Base-by-base conservation (phyloP, 1,140 invertebrate species). In the Dendroctonus ponderosae region DNA sequence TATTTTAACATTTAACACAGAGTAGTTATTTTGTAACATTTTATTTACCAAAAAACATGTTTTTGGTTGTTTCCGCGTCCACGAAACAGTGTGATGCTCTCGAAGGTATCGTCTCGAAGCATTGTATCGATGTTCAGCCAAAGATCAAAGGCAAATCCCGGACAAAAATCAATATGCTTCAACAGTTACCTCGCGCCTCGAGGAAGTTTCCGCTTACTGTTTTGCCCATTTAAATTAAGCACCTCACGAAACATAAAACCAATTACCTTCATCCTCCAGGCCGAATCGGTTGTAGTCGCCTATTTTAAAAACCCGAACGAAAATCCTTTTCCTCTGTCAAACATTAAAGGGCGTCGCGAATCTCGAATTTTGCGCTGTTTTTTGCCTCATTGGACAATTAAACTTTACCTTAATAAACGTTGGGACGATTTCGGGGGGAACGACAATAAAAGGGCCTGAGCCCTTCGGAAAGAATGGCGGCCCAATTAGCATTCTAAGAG, bases 401-500 rank as follows among this genome's bases (percentile, higher is more conserved):
- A 57, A 59, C 53, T 66, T 59, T 51, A 59, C 63, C 54, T 66
- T 66, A 66, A 58, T 66, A 66, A 66, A 52, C 54, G 56, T 51
- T 53, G 57, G 39, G 48, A 49, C 26, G 12, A 37, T 42, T 46
- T 11, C n/a, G 42, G 51, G 38, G n/a, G 14, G 63, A 54, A 63
- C 44, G 53, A 66, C 63, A 66, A 63, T 63, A 63, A 54, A 66
- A 56, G 54, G 38, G 8, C 38, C 54, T 15, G 26, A 56, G n/a
- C 38, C 37, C 7, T 41, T 12, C 7, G n/a, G 41, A 52, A 61
- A 46, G 50, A 61, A 54, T 52, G 49, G 65, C 46, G 48, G 48
- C 14, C 56, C 54, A 60, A 67, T 67, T 67, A 67, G 58, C 65
- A 67, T 67, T 56, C 65, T 61, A 53, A 67, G 50, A 57, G 65